phyloP scores from a whole-genome alignment of 1,140 invertebrate species.

The Drosophila equinoxialis region DNA sequence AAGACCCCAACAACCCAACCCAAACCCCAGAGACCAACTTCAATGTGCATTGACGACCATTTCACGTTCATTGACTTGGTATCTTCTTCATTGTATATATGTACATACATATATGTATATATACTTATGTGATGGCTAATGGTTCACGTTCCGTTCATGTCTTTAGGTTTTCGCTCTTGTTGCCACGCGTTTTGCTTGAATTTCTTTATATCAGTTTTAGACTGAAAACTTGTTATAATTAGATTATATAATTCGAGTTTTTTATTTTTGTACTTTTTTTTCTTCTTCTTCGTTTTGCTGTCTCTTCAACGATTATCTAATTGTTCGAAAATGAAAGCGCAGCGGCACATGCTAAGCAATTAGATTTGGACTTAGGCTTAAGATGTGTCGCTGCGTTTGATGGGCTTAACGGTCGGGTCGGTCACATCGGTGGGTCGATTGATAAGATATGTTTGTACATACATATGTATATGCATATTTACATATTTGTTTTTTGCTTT shows the following conservation, averaged over 20 bases:
- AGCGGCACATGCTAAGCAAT: constrained; percentile 63
- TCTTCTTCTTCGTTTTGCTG: too few relatives aligned
- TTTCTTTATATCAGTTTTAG: constrained; percentile 48
- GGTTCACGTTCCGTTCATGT: constrained; percentile 9
- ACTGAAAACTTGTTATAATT: constrained; percentile 70
- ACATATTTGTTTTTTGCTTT: background rate
- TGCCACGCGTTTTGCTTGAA: constrained; percentile 70
- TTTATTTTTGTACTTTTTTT: constrained; percentile 7
- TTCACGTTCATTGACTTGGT: constrained; percentile 77
- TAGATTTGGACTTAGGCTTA: constrained; percentile 38
- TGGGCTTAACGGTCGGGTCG: constrained; percentile 5
- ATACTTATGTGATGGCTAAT: background rate
- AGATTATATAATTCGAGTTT: constrained; percentile 65
- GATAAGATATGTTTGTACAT: background rate
- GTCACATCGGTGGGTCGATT: background rate
- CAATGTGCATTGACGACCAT: constrained; percentile 50
- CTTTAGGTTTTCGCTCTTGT: constrained; percentile 50
- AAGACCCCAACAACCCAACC: constrained; percentile 24
- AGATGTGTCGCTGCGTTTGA: constrained; percentile 8
- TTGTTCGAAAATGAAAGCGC: constrained; percentile 67
- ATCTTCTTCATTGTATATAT: constrained; percentile 6
- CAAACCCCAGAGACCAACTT: constrained; percentile 1
- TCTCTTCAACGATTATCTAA: constrained; percentile 65
- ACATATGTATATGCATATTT: background rate
- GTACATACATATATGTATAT: too few relatives aligned